Evolutionary conservation across 2,888 invertebrate species (phyloP).

Genomic region (Mesorhabditis belari): DNA sequence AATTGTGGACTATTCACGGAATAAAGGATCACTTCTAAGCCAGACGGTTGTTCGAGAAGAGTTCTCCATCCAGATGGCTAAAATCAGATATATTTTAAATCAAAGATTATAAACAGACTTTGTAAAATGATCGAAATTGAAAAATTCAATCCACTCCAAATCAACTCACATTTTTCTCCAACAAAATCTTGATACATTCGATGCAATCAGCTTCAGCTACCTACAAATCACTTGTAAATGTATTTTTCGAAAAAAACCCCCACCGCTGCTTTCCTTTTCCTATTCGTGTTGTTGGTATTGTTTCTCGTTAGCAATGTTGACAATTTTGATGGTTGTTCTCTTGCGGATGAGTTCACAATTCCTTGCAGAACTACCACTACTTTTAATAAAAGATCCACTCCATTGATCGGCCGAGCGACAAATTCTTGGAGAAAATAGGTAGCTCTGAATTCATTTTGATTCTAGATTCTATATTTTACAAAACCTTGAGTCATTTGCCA

Average conservation of each 20-base stretch:
- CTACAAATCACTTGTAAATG: conserved; percentile 9
- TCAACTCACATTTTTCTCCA: conserved; percentile 40
- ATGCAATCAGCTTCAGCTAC: conserved; percentile 50
- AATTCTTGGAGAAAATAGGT: conserved; percentile 36
- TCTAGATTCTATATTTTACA: conserved; percentile 8
- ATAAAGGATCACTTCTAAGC: conserved; percentile 43
- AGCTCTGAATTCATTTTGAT: conserved; percentile 21
- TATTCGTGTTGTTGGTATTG: conserved; percentile 29
- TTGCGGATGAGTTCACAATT: conserved; percentile 30
- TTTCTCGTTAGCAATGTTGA: conserved; percentile 37
- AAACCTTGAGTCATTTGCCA: conserved; percentile 32
- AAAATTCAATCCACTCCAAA: not conserved
- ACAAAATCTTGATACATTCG: conserved; percentile 45
- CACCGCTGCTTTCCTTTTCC: conserved; percentile 42
- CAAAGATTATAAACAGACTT: not conserved
- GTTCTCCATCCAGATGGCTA: conserved; percentile 38
- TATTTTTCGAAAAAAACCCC: not conserved
- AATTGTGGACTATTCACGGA: conserved; percentile 48
- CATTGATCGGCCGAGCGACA: conserved; percentile 30
- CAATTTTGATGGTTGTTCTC: conserved; percentile 29
- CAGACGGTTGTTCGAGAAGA: conserved; percentile 42
- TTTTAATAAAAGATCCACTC: conserved; percentile 36
- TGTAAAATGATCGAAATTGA: no score
- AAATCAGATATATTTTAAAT: conserved; percentile 1
- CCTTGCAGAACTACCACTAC: conserved; percentile 34